Evolutionary conservation across 2,797 vertebrate genomes (phyloP).

Genomic region (Tapirus indicus): DNA sequence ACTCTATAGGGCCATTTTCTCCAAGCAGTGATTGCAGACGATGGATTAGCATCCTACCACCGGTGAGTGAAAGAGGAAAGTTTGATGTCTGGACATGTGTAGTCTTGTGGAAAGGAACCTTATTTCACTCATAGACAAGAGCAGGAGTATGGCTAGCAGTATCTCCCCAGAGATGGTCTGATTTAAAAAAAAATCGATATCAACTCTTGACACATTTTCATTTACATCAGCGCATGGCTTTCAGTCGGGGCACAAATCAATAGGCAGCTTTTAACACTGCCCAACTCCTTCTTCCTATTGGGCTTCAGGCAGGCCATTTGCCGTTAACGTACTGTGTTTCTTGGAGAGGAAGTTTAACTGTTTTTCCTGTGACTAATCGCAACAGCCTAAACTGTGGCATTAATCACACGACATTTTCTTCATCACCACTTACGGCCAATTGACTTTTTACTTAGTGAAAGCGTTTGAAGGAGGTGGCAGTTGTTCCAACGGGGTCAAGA

Average conservation of each 20-base stretch:
- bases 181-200: slow-evolving; percentile 90
- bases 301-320: slow-evolving; percentile 79
- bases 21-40: slow-evolving; percentile 66
- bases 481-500: slow-evolving; percentile 83
- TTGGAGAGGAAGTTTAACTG: slow-evolving; percentile 84
- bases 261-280: slow-evolving; percentile 91
- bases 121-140: slow-evolving; percentile 87
- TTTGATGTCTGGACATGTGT: slow-evolving; percentile 87
- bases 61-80: slow-evolving; percentile 82
- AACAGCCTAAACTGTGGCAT: slow-evolving; percentile 85
- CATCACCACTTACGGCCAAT: slow-evolving; percentile 86
- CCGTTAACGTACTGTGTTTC: slow-evolving; percentile 82
- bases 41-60: slow-evolving; percentile 71
- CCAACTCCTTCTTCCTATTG: slow-evolving; percentile 85
- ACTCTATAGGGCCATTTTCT: slow-evolving; percentile 66
- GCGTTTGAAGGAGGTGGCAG: slow-evolving; percentile 81
- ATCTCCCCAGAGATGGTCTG: slow-evolving; percentile 88
- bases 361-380: slow-evolving; percentile 87
- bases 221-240: slow-evolving; percentile 91
- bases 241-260: slow-evolving; percentile 90
- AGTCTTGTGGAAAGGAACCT: slow-evolving; percentile 87
- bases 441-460: slow-evolving; percentile 88
- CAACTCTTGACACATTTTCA: slow-evolving; percentile 92
- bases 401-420: slow-evolving; percentile 87
- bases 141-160: slow-evolving; percentile 84